A percentile compares a stretch with the other conserved stretches of the same genome.
Evolutionary conservation across 2,888 invertebrate species (phyloP).

Genomic region (Linyphia triangularis): DNA sequence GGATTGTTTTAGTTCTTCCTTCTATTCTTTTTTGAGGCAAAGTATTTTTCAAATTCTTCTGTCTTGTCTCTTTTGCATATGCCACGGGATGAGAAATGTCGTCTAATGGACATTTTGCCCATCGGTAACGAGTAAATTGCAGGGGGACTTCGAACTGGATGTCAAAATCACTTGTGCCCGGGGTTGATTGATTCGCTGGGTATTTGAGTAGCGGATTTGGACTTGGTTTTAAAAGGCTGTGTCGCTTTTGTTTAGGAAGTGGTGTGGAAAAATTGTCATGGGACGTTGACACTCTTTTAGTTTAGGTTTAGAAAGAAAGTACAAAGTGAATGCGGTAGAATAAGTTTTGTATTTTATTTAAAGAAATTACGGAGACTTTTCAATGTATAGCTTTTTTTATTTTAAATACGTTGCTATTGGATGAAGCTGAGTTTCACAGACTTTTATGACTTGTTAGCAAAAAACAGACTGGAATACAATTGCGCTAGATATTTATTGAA

Average conservation of each 20-base stretch:
- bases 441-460: too few species aligned
- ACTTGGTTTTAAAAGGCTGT: neutral
- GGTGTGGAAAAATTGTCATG: neutral
- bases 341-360: too few species aligned
- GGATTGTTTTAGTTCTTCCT: slow-evolving; percentile 30
- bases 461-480: too few species aligned
- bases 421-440: too few species aligned
- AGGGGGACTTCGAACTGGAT: neutral
- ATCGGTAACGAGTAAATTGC: slow-evolving; percentile 26
- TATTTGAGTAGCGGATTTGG: neutral
- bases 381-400: too few species aligned
- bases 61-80: slow-evolving; percentile 40
- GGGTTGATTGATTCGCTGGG: slow-evolving; percentile 14
- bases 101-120: slow-evolving; percentile 33
- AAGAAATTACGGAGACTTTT: too few species aligned
- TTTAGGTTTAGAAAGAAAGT: too few species aligned
- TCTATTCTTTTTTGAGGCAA: neutral
- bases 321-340: too few species aligned
- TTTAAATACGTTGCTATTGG: too few species aligned
- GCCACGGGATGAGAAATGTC: slow-evolving; percentile 37
- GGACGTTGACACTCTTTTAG: too few species aligned
- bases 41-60: slow-evolving; percentile 23
- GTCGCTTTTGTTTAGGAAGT: neutral
- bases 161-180: slow-evolving; percentile 13
- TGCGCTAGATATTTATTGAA: too few species aligned